A percentile compares a stretch with the other conserved stretches of the same genome.
phyloP scores from a whole-genome alignment of 2,888 invertebrate genomes.

The Anagyrus pseudococci region DNA sequence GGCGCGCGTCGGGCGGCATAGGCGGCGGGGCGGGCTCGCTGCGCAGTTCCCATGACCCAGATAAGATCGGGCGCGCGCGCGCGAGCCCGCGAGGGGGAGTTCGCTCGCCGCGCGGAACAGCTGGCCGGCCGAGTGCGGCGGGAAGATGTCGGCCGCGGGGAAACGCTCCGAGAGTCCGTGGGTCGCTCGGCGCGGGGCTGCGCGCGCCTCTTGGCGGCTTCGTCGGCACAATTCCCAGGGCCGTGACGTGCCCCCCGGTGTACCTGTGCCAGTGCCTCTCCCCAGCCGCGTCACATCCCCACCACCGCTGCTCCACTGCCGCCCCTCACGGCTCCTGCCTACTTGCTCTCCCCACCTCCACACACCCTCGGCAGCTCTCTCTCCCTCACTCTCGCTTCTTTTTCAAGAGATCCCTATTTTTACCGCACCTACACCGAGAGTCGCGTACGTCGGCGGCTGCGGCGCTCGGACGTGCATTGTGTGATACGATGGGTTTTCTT shows the following conservation, averaged over 20 bases:
- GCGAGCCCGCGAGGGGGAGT: conserved; percentile 53
- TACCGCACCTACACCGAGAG: conserved; percentile 13
- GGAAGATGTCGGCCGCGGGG: conserved; percentile 57
- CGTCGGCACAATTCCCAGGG: conserved; percentile 50
- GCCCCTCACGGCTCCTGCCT: not conserved
- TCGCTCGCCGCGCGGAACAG: conserved; percentile 60
- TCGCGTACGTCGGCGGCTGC: not conserved
- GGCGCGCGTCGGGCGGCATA: conserved; percentile 25
- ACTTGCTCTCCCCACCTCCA: not conserved
- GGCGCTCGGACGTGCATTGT: not conserved
- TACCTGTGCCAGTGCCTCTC: not conserved
- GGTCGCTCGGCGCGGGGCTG: conserved; percentile 40
- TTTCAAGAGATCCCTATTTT: conserved; percentile 22
- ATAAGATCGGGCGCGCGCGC: conserved; percentile 54
- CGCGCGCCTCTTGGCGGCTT: conserved; percentile 60
- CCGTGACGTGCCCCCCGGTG: conserved; percentile 9
- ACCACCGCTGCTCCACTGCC: not conserved
- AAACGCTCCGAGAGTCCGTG: conserved; percentile 47
- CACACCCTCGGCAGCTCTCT: not conserved
- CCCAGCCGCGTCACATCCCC: not conserved
- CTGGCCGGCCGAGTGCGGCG: conserved; percentile 46
- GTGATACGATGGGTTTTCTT: conserved; percentile 3
- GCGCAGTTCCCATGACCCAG: conserved; percentile 62
- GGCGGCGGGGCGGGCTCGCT: conserved; percentile 45
- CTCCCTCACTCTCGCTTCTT: not conserved